phyloP scores from a whole-genome alignment of 2,797 vertebrate species.

The Tenualosa ilisha region DNA sequence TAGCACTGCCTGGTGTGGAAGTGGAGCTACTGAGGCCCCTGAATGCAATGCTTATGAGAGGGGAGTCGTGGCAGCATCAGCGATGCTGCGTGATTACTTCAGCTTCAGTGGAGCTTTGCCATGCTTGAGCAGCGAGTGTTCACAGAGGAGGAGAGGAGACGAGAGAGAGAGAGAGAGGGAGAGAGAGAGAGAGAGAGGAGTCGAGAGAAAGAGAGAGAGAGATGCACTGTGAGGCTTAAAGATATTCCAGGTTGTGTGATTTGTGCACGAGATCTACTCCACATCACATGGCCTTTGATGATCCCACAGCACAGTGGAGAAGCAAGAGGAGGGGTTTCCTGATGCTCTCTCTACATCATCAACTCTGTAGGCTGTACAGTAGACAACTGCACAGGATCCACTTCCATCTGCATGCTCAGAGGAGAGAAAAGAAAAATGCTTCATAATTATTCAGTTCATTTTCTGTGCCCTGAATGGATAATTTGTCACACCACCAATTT shows the following conservation, averaged over 20 bases:
- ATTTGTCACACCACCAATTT: not conserved
- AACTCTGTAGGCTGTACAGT: not conserved
- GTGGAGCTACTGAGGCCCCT: constrained; percentile 16
- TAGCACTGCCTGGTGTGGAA: not conserved
- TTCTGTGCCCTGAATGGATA: not conserved
- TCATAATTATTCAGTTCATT: not conserved
- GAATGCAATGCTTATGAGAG: constrained; percentile 29
- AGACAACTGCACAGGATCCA: not conserved
- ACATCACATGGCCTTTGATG: constrained; percentile 22
- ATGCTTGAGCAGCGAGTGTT: constrained; percentile 51
- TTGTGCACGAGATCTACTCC: constrained; percentile 7
- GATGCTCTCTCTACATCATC: not conserved
- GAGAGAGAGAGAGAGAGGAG: constrained; percentile 7
- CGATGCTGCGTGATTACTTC: constrained; percentile 65
- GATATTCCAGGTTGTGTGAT: constrained; percentile 33
- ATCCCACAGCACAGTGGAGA: constrained; percentile 12
- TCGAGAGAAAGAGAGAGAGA: constrained; percentile 20
- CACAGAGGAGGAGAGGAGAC: constrained; percentile 21
- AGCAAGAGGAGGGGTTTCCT: constrained; percentile 6
- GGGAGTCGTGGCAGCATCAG: constrained; percentile 46
- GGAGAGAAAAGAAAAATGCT: not conserved
- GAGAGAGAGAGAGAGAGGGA: not conserved
- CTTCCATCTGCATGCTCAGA: not conserved
- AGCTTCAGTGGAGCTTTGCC: constrained; percentile 69
- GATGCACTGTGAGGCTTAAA: constrained; percentile 34